These are phyloP conservation scores for Pyrocoelia pectoralis DNA, from an alignment of 2,888 invertebrate genomes.

Conservation along the genomic window DNA sequence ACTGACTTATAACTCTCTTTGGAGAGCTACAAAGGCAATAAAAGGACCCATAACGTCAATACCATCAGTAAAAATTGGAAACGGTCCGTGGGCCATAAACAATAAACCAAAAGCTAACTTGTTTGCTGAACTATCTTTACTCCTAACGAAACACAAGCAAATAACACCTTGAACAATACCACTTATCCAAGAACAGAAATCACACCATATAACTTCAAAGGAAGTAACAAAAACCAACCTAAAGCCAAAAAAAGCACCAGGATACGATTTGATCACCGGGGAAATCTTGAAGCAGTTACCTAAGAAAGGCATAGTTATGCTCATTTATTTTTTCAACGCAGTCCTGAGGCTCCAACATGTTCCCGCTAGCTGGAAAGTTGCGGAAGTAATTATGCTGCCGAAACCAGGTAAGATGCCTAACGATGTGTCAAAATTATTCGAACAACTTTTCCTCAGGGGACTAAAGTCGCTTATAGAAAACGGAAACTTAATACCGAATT, in stretches of 20 bases:
- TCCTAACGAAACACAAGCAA: conserved; percentile 19
- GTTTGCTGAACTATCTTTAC: conserved; percentile 38
- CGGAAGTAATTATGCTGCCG: conserved; percentile 40
- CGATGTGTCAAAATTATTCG: conserved; percentile 41
- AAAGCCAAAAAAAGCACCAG: conserved; percentile 34
- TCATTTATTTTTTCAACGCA: not conserved
- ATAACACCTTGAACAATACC: conserved; percentile 10
- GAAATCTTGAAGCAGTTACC: too few relatives aligned
- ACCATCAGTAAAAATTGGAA: conserved; percentile 31
- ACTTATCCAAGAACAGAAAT: conserved; percentile 20
- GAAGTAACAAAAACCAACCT: conserved; percentile 25
- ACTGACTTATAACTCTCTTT: conserved; percentile 29
- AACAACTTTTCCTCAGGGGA: conserved; percentile 40
- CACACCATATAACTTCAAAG: conserved; percentile 18
- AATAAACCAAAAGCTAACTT: conserved; percentile 37
- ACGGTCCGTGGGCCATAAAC: conserved; percentile 39
- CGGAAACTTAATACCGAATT: conserved; percentile 27
- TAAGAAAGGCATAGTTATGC: not conserved
- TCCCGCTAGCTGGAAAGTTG: conserved; percentile 10
- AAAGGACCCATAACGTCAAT: conserved; percentile 19
- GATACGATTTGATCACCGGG: conserved; percentile 42
- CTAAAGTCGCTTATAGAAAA: conserved; percentile 29
- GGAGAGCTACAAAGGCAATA: conserved; percentile 27
- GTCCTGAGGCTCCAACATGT: not conserved
- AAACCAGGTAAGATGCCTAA: not conserved